Evolutionary conservation across 1,140 invertebrate genomes (phyloP).

Genomic region (Heliconius congener): DNA sequence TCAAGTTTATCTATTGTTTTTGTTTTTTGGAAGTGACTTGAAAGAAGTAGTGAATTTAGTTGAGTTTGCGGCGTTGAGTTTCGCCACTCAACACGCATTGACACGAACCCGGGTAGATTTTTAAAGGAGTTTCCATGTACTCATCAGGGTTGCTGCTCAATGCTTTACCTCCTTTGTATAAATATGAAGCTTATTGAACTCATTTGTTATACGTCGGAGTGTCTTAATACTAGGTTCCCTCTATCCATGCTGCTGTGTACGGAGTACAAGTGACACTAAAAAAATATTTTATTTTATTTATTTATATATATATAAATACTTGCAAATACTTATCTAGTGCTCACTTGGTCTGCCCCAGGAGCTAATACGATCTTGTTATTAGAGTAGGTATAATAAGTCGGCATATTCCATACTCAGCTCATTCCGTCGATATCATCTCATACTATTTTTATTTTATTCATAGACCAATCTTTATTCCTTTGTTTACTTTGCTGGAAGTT

Average conservation of each 20-base stretch:
- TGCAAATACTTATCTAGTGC: background rate
- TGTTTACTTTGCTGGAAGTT: constrained; percentile 60
- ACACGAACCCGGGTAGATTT: background rate
- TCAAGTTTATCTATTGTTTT: no score
- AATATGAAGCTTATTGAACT: no score
- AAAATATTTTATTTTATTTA: no score
- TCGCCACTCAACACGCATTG: background rate
- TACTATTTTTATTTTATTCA: constrained; percentile 80
- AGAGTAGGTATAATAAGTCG: constrained; percentile 74
- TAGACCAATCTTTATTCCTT: constrained; percentile 73
- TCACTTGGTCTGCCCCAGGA: constrained; percentile 23
- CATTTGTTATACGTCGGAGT: background rate
- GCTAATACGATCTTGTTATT: constrained; percentile 74
- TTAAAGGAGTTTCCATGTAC: no score
- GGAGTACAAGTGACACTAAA: no score
- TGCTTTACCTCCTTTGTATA: no score
- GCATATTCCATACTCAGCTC: constrained; percentile 72
- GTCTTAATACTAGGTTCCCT: background rate
- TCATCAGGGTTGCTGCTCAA: no score
- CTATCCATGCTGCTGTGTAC: no score
- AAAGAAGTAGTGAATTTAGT: no score
- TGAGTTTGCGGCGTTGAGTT: background rate
- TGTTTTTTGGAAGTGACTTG: no score
- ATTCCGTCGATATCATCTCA: constrained; percentile 66
- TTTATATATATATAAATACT: no score